Percentiles rank a stretch among this genome's conserved stretches.
phyloP scores from a whole-genome alignment of 2,113 vertebrate species.

The Ammodramus savannarum region DNA sequence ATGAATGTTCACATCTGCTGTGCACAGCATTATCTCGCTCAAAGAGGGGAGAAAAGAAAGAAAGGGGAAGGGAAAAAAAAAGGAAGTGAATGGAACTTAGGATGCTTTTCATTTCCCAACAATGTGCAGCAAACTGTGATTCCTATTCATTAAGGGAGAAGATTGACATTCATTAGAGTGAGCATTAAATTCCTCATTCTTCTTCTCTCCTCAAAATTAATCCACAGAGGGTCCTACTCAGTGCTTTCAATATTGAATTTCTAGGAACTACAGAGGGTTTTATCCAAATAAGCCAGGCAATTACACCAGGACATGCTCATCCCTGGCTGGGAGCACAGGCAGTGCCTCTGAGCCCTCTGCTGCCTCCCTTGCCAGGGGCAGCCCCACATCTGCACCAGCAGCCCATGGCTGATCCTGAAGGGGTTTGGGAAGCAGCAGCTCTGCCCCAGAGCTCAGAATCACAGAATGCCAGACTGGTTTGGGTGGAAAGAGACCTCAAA shows the following conservation, averaged over 20 bases:
- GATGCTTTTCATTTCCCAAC: slow-evolving; percentile 45
- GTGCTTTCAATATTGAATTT: slow-evolving; percentile 41
- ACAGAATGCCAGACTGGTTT: not conserved
- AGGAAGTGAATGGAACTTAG: slow-evolving; percentile 19
- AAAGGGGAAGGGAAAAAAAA: not conserved
- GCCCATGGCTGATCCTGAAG: not conserved
- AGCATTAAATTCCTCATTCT: slow-evolving; percentile 53
- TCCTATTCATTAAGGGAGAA: slow-evolving; percentile 57
- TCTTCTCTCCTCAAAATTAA: slow-evolving; percentile 57
- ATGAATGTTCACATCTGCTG: slow-evolving; percentile 19
- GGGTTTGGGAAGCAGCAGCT: not conserved
- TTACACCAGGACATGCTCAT: not conserved
- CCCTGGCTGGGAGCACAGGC: not conserved
- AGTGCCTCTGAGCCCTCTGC: not conserved
- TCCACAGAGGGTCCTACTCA: slow-evolving; percentile 45
- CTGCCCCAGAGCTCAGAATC: not conserved
- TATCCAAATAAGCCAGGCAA: slow-evolving; percentile 34
- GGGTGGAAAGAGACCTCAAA: not conserved
- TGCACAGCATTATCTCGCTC: not conserved
- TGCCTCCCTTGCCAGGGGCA: not conserved
- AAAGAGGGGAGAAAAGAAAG: not conserved
- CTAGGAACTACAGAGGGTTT: slow-evolving; percentile 30
- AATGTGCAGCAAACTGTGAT: slow-evolving; percentile 55
- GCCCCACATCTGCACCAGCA: not conserved
- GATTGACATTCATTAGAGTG: slow-evolving; percentile 58